Base-by-base conservation (phyloP, 2,113 vertebrate species). In the Hypomesus transpacificus region DNA sequence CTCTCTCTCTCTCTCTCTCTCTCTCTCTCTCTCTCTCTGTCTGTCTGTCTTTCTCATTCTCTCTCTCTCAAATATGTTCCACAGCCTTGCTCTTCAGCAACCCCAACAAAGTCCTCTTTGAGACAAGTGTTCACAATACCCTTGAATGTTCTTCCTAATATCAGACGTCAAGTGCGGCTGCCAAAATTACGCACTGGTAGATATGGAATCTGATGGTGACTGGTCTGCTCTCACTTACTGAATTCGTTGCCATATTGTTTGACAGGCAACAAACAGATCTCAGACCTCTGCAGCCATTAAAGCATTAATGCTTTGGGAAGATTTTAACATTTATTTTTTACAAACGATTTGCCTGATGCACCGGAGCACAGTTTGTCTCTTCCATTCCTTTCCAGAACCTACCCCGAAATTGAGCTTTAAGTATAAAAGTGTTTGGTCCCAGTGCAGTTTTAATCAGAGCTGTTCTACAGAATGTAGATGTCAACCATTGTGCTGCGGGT, bases 41-140 rank as follows among this genome's bases (percentile, higher is more conserved):
- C 11, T 14, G 5, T 5, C 31, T 34, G 1, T 53, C 3, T 53
- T 4, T 71, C 50, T 28, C 57, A 11, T 7, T 70, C 60, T 59
- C 73, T 51, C 14, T 51, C 20, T 62, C 17, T 68, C 69, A 53
- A 16, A 66, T 62, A 34, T 68, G 34, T 20, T 56, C 24, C 34
- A 26, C 66, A 64, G 67, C 69, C 20, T 68, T 53, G 51, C 53
- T 60, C 69, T 1, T 74, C 71, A 73, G 67, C 60, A 69, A n/a
- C 13, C 56, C 73, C 70, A 54, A 85, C 79, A 81, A 76, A 11
- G 66, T 31, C 18, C 16, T 66, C 77, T 76, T 83, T 80, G 60
- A 80, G 61, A 4, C 60, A 17, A 18, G 18, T 60, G 21, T 58
- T 51, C 54, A 59, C 2, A 5, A 59, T 63, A 74, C 28, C 24